Base-by-base conservation (phyloP, 2,797 vertebrate genomes). In the Propithecus perrieri region DNA sequence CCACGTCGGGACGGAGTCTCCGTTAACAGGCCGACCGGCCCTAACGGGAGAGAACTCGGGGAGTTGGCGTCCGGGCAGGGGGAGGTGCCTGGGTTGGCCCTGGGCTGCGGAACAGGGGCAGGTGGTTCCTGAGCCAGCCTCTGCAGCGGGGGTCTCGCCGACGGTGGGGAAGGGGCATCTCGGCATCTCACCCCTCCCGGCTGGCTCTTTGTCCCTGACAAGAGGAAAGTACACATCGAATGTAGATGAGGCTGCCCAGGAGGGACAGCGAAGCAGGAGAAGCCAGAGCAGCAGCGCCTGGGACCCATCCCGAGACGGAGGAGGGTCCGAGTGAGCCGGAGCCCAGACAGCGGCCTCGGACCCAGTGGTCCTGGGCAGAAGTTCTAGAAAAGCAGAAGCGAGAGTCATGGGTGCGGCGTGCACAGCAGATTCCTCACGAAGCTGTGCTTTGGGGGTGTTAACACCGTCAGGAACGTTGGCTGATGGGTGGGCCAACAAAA, bases 21-120 rank as follows among this genome's bases (percentile, higher is more conserved):
- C 0, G 24, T 55, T 61, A 83, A 41, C 48, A 61, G 35, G 22
- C 35, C 33, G 59, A 55, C 59, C 18, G 17, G 14, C 6, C 48
- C 13, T n/a, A 7, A 7, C 33, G 53, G 12, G 38, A 59, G 10
- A 65, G n/a, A 67, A 38, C 63, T 4, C 30, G n/a, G 35, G 22
- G 33, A 33, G 3, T 35, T 7, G 0, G 4, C 9, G 30, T 71
- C 46, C 48, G 26, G n/a, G 13, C 53, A 43, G 38, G 41, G 11
- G 43, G 28, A 69, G 43, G 65, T 12, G 1, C 41, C 80, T 83
- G 76, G 41, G 33, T 59, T 71, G 26, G 48, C 43, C 46, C 55
- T n/a, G 28, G 17, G 1, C 1, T n/a, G 17, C 15, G 0, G 43
- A 48, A 65, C 3, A 15, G 4, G 20, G 5, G 15, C 33, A 22